Percentiles rank a stretch among this genome's conserved stretches.
Conservation (phyloP, 2,797 vertebrate species). For the Gadopsis bispinosus region DNA sequence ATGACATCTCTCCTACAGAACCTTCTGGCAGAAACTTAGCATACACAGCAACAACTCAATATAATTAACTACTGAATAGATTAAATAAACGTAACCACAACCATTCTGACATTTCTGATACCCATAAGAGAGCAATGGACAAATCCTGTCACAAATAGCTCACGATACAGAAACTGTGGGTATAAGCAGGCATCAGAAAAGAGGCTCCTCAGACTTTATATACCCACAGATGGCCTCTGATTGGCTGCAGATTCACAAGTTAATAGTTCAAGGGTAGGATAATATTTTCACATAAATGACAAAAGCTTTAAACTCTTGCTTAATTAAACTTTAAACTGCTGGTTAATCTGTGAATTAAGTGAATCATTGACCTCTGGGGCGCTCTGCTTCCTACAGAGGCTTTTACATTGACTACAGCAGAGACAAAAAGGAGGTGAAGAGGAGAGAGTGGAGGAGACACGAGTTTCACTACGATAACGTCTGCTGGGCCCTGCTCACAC, state of each 20-base stretch:
- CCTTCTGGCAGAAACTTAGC: not conserved
- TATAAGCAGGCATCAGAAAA: not conserved
- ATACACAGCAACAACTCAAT: not conserved
- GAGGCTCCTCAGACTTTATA: not conserved
- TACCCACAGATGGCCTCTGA: not conserved
- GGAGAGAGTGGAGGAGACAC: conserved; percentile 95
- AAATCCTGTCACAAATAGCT: not conserved
- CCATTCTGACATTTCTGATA: not conserved
- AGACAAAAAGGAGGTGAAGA: conserved; percentile 97
- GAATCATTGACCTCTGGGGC: conserved; percentile 43
- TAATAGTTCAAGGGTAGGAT: not conserved
- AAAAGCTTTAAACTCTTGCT: conserved; percentile 4
- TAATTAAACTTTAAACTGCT: conserved; percentile 26
- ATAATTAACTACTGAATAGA: not conserved
- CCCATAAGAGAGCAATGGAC: not conserved
- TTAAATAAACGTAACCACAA: not conserved
- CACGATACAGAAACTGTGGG: not conserved
- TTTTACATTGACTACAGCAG: conserved; percentile 96
- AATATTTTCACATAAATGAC: not conserved
- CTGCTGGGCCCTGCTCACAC: conserved; percentile 96
- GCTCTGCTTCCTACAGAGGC: conserved; percentile 86
- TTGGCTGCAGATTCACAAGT: conserved; percentile 9
- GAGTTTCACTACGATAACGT: conserved; percentile 99
- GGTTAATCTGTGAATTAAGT: conserved; percentile 40
- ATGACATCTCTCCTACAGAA: not conserved